Conservation (phyloP, 2,888 invertebrate genomes). For the Caenorhabditis virilis region DNA sequence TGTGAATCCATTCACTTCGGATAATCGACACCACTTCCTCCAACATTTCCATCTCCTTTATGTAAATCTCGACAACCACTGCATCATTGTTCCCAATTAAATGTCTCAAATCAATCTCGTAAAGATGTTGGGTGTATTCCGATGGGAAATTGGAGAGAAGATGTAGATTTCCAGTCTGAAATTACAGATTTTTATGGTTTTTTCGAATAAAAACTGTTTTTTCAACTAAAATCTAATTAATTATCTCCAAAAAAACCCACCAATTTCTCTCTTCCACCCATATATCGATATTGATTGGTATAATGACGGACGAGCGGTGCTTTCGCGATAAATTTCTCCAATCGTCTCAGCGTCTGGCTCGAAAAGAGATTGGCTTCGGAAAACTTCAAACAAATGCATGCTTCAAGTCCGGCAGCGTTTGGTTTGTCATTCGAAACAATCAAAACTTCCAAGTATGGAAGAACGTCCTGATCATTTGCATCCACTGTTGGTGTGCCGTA, state of each 20-base stretch:
- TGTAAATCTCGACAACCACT: neutral
- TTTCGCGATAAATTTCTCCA: neutral
- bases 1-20: neutral
- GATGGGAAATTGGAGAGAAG: neutral
- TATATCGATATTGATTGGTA: neutral
- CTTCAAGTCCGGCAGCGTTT: no score
- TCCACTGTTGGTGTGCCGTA: neutral
- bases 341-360: neutral
- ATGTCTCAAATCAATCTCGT: neutral
- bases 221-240: neutral
- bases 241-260: no score
- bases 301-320: neutral
- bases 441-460: neutral
- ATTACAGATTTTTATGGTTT: neutral
- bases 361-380: neutral
- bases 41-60: neutral
- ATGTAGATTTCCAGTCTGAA: neutral
- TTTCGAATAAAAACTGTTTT: neutral
- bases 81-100: neutral
- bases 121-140: neutral
- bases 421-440: neutral
- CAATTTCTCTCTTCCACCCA: neutral
- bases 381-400: neutral
- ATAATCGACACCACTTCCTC: neutral
- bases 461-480: neutral